Evolutionary conservation across 2,113 vertebrate genomes (phyloP).

Genomic region (Pleuronectes platessa): DNA sequence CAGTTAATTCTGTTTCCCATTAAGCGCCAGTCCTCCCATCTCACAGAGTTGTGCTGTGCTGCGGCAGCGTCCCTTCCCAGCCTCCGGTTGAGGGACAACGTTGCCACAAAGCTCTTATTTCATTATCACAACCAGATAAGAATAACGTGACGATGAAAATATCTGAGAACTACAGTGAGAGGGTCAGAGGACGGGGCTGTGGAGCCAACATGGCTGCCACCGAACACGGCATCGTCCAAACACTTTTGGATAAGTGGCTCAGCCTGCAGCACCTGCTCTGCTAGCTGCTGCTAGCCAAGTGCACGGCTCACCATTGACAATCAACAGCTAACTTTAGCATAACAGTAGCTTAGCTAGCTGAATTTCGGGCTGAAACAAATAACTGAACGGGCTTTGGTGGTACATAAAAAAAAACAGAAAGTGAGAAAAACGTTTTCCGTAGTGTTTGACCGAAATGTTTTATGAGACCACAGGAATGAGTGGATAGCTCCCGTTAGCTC

Average conservation of each 20-base stretch:
- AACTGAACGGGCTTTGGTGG: not conserved
- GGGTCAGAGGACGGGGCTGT: not conserved
- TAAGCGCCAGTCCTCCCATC: not conserved
- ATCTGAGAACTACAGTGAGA: not conserved
- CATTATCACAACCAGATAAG: rapidly evolving
- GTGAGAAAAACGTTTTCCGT: not conserved
- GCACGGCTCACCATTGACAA: constrained; percentile 27
- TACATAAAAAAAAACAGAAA: not conserved
- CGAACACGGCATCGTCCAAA: constrained; percentile 36
- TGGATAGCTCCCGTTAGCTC: constrained; percentile 41
- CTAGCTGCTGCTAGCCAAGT: constrained; percentile 33
- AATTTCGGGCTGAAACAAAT: not conserved
- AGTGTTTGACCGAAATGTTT: not conserved
- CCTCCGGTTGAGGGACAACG: not conserved
- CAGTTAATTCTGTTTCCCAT: not conserved
- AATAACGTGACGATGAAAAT: not conserved
- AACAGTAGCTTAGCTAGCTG: constrained; percentile 13
- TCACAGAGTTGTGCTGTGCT: not conserved
- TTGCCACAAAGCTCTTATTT: not conserved
- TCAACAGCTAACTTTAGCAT: constrained; percentile 27
- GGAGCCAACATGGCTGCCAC: constrained; percentile 60
- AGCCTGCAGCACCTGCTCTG: constrained; percentile 59
- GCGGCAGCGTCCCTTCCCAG: not conserved
- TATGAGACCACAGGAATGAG: not conserved
- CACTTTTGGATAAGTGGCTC: constrained; percentile 26